These are phyloP conservation scores for Arothron firmamentum DNA, from an alignment of 2,113 vertebrate species.

Conservation along the genomic window DNA sequence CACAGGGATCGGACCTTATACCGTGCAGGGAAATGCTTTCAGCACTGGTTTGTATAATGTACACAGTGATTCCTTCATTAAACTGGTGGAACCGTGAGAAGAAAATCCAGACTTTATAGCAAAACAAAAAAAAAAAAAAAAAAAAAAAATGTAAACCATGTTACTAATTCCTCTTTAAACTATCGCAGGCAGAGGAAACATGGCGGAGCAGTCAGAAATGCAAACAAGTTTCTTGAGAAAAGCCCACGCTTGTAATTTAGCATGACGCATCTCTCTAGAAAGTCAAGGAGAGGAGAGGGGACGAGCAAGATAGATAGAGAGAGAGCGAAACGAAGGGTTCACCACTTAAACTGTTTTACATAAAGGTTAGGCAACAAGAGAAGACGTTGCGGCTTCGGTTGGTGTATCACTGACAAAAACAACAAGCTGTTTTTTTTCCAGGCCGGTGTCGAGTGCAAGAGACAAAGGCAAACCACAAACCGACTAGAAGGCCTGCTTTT, in stretches of 20 bases:
- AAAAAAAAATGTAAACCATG: constrained; percentile 41
- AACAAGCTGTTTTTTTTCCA: constrained; percentile 51
- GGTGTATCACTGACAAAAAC: constrained; percentile 67
- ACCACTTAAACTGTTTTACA: constrained; percentile 64
- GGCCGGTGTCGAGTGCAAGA: constrained; percentile 34
- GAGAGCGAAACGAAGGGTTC: constrained; percentile 59
- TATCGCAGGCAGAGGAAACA: constrained; percentile 46
- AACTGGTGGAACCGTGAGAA: constrained; percentile 55
- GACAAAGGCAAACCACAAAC: constrained; percentile 63
- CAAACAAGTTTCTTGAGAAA: constrained; percentile 67
- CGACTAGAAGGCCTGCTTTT: constrained; percentile 57
- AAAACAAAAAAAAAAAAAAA: constrained; percentile 5
- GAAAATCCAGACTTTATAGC: constrained; percentile 50
- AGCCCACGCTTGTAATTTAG: constrained; percentile 31
- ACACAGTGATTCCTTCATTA: constrained; percentile 61
- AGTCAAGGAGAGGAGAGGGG: constrained; percentile 9
- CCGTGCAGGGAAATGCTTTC: constrained; percentile 42
- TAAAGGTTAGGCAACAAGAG: constrained; percentile 45
- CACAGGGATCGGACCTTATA: constrained; percentile 45
- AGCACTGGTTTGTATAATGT: constrained; percentile 30
- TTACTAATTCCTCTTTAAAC: constrained; percentile 58
- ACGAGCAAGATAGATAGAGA: constrained; percentile 43
- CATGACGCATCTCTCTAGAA: constrained; percentile 67
- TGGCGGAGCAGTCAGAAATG: constrained; percentile 33
- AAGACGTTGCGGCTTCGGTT: constrained; percentile 68